Evolutionary conservation across 2,797 vertebrate genomes (phyloP).

Genomic region (Brotula barbata): DNA sequence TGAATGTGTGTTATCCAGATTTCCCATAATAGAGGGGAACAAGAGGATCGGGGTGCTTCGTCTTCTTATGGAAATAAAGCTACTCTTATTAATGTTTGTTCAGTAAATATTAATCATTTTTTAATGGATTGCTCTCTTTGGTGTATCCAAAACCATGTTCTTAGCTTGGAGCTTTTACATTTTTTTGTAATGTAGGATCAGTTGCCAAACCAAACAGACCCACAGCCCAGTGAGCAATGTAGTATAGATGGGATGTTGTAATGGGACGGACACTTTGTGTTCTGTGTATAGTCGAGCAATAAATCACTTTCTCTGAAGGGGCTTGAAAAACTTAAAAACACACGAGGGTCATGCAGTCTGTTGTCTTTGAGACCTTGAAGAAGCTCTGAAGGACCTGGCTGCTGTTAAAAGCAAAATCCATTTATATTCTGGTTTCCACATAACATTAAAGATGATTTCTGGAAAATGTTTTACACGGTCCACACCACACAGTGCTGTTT

Average conservation of each 20-base stretch:
- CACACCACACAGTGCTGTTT: conserved; percentile 47
- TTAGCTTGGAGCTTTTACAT: conserved; percentile 33
- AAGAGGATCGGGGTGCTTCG: neutral
- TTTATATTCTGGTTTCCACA: conserved; percentile 62
- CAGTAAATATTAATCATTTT: conserved; percentile 40
- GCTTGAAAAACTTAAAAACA: conserved; percentile 67
- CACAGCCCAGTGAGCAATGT: conserved; percentile 29
- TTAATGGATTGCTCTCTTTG: conserved; percentile 38
- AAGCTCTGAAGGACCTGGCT: conserved; percentile 63
- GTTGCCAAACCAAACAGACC: conserved; percentile 65
- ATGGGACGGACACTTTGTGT: conserved; percentile 53
- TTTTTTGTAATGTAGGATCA: conserved; percentile 38
- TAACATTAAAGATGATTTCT: conserved; percentile 75
- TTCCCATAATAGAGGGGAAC: neutral
- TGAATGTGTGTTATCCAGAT: too few species aligned
- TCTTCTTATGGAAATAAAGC: neutral
- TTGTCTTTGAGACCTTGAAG: conserved; percentile 47
- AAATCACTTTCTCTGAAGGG: conserved; percentile 64
- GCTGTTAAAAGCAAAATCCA: conserved; percentile 64
- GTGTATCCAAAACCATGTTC: conserved; percentile 46
- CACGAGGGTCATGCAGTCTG: conserved; percentile 49
- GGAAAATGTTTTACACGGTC: conserved; percentile 73
- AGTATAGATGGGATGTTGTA: conserved; percentile 54
- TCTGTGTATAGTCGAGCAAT: conserved; percentile 60
- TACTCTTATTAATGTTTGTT: conserved; percentile 23